Conservation (phyloP, 2,797 vertebrate genomes). For the Pangasius djambal region DNA sequence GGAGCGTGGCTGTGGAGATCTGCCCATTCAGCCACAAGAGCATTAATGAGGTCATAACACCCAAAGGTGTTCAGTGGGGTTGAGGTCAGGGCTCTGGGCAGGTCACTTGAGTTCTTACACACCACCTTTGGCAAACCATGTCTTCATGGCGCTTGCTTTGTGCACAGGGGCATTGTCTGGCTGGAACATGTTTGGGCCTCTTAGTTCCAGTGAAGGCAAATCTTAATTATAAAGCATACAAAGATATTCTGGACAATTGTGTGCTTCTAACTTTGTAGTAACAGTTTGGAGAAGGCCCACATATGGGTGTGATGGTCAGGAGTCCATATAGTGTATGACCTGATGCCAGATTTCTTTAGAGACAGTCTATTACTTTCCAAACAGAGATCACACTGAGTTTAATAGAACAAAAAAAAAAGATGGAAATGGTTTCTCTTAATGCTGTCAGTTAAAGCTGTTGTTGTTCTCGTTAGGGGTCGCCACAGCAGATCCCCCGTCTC, state of each 20-base stretch:
- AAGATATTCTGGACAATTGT: background rate
- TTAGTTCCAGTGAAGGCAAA: background rate
- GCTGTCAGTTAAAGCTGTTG: background rate
- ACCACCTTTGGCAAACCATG: background rate
- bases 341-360: background rate
- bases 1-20: background rate
- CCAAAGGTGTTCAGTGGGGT: background rate
- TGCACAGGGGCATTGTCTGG: background rate
- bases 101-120: background rate
- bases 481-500: too few species aligned
- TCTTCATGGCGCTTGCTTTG: background rate
- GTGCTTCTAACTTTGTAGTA: background rate
- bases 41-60: background rate
- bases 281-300: background rate
- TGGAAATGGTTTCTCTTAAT: background rate
- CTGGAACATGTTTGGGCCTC: background rate
- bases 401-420: background rate
- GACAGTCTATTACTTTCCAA: background rate
- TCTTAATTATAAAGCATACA: background rate
- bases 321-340: background rate
- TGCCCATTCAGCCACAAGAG: background rate
- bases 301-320: background rate
- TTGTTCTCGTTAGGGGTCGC: too few species aligned
- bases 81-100: background rate
- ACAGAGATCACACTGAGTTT: background rate